Percentiles rank a stretch among this genome's conserved stretches.
phyloP scores from a whole-genome alignment of 2,888 invertebrate species.

The Cinara cedri region DNA sequence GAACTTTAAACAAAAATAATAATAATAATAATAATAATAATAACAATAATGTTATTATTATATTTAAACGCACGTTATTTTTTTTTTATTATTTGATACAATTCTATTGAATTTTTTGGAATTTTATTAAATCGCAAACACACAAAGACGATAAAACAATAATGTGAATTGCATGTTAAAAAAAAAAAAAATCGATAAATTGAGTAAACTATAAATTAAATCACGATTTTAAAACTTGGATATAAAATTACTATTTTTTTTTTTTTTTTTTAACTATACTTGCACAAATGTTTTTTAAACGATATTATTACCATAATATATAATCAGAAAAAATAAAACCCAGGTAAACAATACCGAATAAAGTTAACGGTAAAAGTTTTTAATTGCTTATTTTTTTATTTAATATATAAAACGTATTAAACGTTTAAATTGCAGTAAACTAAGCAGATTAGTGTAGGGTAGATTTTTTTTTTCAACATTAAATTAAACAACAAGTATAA shows the following conservation, averaged over 20 bases:
- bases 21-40: too few relatives aligned
- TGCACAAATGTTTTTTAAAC: slow-evolving; percentile 9
- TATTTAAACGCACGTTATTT: too few relatives aligned
- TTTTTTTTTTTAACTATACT: background rate
- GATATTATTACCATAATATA: background rate
- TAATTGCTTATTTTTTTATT: slow-evolving; percentile 32
- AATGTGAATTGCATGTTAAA: background rate
- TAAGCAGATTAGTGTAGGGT: slow-evolving; percentile 15
- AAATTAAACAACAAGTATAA: slow-evolving; percentile 21
- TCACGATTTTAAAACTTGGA: background rate
- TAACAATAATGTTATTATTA: too few relatives aligned
- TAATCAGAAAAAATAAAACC: background rate
- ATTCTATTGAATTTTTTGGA: background rate
- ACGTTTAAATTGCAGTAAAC: slow-evolving; percentile 15
- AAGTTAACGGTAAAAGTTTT: slow-evolving; percentile 23
- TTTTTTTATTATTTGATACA: too few relatives aligned
- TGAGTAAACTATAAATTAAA: background rate
- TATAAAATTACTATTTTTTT: background rate
- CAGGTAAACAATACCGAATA: slow-evolving; percentile 21
- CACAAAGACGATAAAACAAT: background rate
- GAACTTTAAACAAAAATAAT: background rate
- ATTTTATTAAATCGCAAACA: background rate
- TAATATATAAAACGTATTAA: slow-evolving; percentile 16
- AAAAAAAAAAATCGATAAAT: background rate
- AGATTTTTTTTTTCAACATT: slow-evolving; percentile 21